Conservation (phyloP, 2,888 invertebrate species). For the Ethmia dodecea region DNA sequence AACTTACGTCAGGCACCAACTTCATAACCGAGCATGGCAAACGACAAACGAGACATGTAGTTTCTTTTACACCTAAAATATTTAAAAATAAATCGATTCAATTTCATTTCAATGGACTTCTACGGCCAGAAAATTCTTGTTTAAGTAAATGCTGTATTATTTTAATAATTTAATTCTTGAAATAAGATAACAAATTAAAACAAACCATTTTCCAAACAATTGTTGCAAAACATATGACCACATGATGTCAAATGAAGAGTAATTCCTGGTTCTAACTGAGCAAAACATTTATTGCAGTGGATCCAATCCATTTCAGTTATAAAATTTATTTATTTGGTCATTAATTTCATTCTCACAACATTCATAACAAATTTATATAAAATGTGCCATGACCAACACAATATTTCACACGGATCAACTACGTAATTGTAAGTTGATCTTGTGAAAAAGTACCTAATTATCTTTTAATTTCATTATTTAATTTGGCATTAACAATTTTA, state of each 20-base stretch:
- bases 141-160: constrained; percentile 2
- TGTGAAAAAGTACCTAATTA: no score
- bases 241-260: constrained; percentile 69
- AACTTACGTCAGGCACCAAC: constrained; percentile 61
- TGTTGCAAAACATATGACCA: constrained; percentile 74
- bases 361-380: no score
- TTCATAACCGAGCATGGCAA: constrained; percentile 65
- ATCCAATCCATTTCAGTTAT: constrained; percentile 65
- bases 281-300: constrained; percentile 71
- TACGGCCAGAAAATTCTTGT: neutral
- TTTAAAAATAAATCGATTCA: constrained; percentile 4
- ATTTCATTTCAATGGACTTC: no score
- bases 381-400: no score
- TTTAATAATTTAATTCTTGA: no score
- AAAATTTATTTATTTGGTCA: neutral
- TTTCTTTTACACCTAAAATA: constrained; percentile 54
- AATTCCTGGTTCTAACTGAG: constrained; percentile 61
- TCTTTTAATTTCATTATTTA: no score
- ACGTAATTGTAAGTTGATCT: no score
- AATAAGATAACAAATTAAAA: constrained; percentile 18
- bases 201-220: constrained; percentile 61
- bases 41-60: constrained; percentile 63
- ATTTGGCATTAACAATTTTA: no score
- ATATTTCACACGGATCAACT: no score
- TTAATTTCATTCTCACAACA: no score